phyloP scores from a whole-genome alignment of 1,140 invertebrate genomes.

The Euura saliciscinereae region DNA sequence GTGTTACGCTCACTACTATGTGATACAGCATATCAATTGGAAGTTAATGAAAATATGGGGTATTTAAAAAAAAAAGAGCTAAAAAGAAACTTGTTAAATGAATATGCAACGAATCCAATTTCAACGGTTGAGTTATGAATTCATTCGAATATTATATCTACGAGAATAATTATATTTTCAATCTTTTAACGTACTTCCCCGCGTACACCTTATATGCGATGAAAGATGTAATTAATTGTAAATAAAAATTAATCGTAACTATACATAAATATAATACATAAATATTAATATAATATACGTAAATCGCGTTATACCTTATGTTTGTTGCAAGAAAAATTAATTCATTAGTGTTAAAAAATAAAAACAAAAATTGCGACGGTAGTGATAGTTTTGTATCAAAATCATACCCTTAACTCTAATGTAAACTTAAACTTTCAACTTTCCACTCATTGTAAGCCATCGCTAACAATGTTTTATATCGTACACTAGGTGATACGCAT shows the following conservation, averaged over 20 bases:
- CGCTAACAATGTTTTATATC: not conserved
- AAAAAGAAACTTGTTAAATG: not conserved
- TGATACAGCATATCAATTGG: constrained; percentile 5
- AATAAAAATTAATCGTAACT: not conserved
- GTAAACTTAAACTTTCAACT: not conserved
- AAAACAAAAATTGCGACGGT: not conserved
- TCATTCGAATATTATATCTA: not conserved
- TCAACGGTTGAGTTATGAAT: not conserved
- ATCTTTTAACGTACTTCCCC: not conserved
- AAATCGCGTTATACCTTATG: not conserved
- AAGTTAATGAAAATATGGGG: not conserved
- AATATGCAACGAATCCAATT: constrained; percentile 1
- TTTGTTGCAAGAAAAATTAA: not conserved
- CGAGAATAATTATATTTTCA: not conserved
- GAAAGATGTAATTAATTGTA: not conserved
- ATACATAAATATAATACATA: not conserved
- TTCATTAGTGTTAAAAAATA: not conserved
- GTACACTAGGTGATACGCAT: not conserved
- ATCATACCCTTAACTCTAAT: not conserved
- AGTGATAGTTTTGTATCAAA: not conserved
- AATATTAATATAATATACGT: too few relatives aligned
- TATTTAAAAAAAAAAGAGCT: not conserved
- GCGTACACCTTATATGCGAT: not conserved
- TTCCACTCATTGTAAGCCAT: not conserved
- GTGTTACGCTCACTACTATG: not conserved